Conservation (phyloP, 2,888 invertebrate species). For the Didymodactylos carnosus region DNA sequence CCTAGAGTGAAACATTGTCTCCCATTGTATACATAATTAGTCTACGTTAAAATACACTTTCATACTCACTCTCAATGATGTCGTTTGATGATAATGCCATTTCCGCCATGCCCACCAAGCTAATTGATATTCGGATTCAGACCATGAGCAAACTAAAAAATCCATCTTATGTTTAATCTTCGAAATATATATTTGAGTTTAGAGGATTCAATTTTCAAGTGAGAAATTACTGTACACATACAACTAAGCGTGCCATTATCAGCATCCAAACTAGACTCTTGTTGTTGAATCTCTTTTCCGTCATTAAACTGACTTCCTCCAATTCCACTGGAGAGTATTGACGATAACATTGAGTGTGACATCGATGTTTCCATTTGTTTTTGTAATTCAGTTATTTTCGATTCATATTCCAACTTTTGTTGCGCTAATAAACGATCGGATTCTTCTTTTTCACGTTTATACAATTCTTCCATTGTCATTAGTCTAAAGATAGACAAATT, state of each 20-base stretch:
- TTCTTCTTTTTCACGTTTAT: conserved; percentile 67
- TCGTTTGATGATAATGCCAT: conserved; percentile 98
- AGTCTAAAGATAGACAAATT: conserved; percentile 35
- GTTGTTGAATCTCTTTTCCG: neutral
- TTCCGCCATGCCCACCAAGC: conserved; percentile 89
- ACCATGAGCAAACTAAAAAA: conserved; percentile 65
- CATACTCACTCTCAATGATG: conserved; percentile 52
- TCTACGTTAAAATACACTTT: neutral
- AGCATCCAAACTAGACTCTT: neutral
- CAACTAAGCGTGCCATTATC: neutral
- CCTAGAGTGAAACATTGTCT: conserved; percentile 4
- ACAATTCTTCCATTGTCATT: conserved; percentile 78
- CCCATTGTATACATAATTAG: neutral
- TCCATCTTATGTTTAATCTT: no score
- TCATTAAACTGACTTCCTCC: neutral
- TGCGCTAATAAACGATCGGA: conserved; percentile 87
- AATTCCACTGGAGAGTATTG: neutral
- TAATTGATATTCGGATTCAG: conserved; percentile 73
- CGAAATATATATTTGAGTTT: no score
- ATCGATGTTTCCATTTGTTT: conserved; percentile 10
- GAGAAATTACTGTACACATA: neutral
- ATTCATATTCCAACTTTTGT: conserved; percentile 87
- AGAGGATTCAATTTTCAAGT: no score
- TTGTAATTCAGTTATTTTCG: conserved; percentile 49
- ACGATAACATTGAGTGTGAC: conserved; percentile 72